phyloP scores from a whole-genome alignment of 1,140 invertebrate species.

The Lepidurus packardi region DNA sequence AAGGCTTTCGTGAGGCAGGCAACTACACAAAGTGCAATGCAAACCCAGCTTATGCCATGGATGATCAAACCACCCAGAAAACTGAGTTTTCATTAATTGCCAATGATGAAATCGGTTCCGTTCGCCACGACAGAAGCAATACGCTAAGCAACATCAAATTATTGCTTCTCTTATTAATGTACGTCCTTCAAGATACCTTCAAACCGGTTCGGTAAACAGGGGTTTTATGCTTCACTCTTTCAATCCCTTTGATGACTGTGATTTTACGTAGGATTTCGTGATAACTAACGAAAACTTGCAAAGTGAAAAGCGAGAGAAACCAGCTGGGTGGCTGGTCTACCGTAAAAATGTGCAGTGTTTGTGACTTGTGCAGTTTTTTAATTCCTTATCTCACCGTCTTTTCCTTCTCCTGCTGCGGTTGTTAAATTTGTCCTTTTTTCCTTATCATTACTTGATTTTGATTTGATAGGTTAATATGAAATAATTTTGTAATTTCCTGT shows the following conservation, averaged over 20 bases:
- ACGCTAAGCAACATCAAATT: too few species aligned
- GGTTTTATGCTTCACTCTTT: not conserved
- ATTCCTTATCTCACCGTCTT: not conserved
- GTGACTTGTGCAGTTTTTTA: not conserved
- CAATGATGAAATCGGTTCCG: too few species aligned
- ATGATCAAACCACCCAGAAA: slow-evolving; percentile 13
- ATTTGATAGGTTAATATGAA: not conserved
- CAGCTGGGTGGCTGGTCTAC: slow-evolving; percentile 7
- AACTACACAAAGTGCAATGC: slow-evolving; percentile 29
- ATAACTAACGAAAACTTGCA: not conserved
- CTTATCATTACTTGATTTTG: not conserved
- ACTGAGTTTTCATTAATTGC: not conserved
- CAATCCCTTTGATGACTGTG: not conserved
- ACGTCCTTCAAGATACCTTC: too few species aligned
- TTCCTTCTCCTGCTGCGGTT: not conserved
- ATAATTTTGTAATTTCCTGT: not conserved
- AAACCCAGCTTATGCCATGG: not conserved
- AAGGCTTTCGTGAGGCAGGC: not conserved
- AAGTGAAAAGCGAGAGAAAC: not conserved
- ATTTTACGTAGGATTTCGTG: not conserved
- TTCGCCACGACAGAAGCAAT: too few species aligned
- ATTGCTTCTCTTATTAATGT: too few species aligned
- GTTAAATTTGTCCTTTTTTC: not conserved
- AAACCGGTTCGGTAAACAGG: too few species aligned
- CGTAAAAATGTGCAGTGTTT: not conserved